Conservation (phyloP, 2,113 vertebrate genomes). For the Sapayoa aenigma region DNA sequence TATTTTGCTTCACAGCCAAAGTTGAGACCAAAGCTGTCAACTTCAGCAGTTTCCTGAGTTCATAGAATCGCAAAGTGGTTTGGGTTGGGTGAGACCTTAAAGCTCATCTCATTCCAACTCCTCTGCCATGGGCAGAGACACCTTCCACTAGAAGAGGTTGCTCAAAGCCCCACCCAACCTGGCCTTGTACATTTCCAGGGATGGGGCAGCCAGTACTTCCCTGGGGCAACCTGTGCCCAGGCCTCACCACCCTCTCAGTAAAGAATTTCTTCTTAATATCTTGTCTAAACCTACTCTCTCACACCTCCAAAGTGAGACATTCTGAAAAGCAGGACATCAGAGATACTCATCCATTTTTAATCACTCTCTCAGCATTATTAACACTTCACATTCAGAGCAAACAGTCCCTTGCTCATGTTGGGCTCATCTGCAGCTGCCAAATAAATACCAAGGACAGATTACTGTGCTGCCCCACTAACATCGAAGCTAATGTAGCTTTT, state of each 20-base stretch:
- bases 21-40: not conserved
- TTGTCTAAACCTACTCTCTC: not conserved
- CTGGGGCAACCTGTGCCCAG: not conserved
- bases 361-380: not conserved
- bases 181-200: not conserved
- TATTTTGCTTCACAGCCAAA: not conserved
- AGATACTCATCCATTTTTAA: not conserved
- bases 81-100: not conserved
- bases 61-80: not conserved
- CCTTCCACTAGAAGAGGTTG: rapidly evolving
- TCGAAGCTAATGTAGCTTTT: not conserved
- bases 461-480: not conserved
- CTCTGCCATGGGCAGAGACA: not conserved
- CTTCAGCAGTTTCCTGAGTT: not conserved
- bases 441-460: not conserved
- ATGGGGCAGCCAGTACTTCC: not conserved
- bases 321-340: not conserved
- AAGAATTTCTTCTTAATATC: not conserved
- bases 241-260: rapidly evolving
- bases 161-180: rapidly evolving
- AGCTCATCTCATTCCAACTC: not conserved
- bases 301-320: not conserved
- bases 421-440: not conserved
- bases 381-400: not conserved
- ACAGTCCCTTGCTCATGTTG: not conserved